Evolutionary conservation across 2,888 invertebrate genomes (phyloP).

Genomic region (Margaritifera margaritifera): DNA sequence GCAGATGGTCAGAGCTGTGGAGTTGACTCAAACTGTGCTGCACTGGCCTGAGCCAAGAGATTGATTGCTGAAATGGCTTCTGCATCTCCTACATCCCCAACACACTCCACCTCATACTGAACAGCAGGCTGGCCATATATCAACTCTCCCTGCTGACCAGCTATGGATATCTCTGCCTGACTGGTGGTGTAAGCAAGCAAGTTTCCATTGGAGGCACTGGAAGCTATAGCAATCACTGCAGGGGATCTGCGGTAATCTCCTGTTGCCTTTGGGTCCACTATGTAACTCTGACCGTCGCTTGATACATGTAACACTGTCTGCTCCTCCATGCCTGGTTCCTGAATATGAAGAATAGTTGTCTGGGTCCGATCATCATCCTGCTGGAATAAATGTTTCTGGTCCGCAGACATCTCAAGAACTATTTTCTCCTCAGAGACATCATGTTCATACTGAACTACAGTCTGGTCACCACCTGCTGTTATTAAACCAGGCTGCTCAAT

Average conservation of each 20-base stretch:
- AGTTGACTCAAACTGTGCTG: slow-evolving; percentile 31
- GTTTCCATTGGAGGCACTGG: slow-evolving; percentile 30
- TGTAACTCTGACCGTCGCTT: too few species aligned
- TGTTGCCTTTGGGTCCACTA: too few species aligned
- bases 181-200: slow-evolving; percentile 28
- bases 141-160: slow-evolving; percentile 31
- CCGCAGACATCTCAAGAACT: too few species aligned
- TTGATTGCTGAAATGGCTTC: slow-evolving; percentile 40
- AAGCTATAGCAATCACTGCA: slow-evolving; percentile 1
- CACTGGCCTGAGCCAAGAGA: slow-evolving; percentile 38
- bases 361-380: too few species aligned
- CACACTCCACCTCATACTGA: slow-evolving; percentile 44
- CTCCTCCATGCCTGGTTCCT: slow-evolving; percentile 21
- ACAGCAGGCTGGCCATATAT: slow-evolving; percentile 38
- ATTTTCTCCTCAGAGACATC: too few species aligned
- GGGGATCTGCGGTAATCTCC: too few species aligned
- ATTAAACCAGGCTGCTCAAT: too few species aligned
- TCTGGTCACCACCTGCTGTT: too few species aligned
- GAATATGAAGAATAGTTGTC: slow-evolving; percentile 16
- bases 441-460: too few species aligned
- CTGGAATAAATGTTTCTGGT: too few species aligned
- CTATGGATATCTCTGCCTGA: slow-evolving; percentile 25
- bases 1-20: too few species aligned
- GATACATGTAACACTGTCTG: background rate
- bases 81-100: slow-evolving; percentile 37